phyloP scores from a whole-genome alignment of 2,113 vertebrate genomes.

The Hypocryptadius cinnamomeus region DNA sequence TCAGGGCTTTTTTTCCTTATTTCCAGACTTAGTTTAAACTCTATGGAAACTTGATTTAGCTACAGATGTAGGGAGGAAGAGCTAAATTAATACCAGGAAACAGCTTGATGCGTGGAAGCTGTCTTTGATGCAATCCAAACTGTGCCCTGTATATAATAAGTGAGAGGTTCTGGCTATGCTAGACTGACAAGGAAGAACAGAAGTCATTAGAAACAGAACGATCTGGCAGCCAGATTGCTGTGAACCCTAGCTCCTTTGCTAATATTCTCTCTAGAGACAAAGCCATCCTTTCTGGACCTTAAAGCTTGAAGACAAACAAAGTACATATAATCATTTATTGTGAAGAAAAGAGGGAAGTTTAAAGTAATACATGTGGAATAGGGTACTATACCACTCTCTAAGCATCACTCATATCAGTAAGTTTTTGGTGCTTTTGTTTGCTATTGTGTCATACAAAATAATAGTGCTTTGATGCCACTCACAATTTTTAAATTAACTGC shows the following conservation, averaged over 20 bases:
- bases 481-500: background rate
- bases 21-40: background rate
- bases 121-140: background rate
- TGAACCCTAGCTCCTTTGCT: background rate
- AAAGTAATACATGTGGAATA: background rate
- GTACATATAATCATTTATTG: background rate
- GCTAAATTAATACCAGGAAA: conserved; percentile 52
- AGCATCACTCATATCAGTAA: background rate
- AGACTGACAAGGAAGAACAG: conserved; percentile 29
- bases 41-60: background rate
- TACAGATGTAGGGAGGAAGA: conserved; percentile 43
- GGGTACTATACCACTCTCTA: background rate
- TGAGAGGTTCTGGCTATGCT: background rate
- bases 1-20: background rate
- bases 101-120: conserved; percentile 46
- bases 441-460: background rate
- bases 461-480: background rate
- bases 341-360: background rate
- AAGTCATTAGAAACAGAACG: conserved; percentile 20
- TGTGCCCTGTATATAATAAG: conserved; percentile 28
- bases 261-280: background rate
- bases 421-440: background rate
- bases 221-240: background rate
- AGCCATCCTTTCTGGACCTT: background rate
- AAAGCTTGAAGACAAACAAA: background rate